Evolutionary conservation across 2,797 vertebrate species (phyloP).

Genomic region (Pipistrellus pygmaeus): DNA sequence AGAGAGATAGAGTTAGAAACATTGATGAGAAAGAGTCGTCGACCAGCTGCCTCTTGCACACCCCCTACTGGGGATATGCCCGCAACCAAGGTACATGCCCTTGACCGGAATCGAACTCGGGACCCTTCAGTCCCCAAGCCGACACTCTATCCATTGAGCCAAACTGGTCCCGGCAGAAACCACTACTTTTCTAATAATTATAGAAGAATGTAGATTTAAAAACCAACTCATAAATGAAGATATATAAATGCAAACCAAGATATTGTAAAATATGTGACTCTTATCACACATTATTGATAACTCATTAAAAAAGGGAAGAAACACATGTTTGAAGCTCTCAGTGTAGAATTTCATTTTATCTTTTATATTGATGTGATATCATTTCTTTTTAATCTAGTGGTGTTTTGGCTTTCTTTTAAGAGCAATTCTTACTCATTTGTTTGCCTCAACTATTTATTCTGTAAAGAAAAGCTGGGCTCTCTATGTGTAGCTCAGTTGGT

Average conservation of each 20-base stretch:
- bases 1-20: too few species aligned
- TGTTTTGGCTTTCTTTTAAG: neutral
- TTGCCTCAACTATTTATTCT: conserved; percentile 3
- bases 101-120: too few species aligned
- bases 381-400: neutral
- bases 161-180: too few species aligned
- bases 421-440: neutral
- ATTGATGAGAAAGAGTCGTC: too few species aligned
- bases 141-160: too few species aligned
- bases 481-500: neutral
- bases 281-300: neutral
- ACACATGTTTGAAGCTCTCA: neutral
- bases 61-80: too few species aligned
- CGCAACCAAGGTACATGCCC: too few species aligned
- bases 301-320: conserved; percentile 33
- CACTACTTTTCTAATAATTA: conserved; percentile 15
- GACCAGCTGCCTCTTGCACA: too few species aligned
- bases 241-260: neutral
- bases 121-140: too few species aligned
- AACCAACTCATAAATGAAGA: neutral
- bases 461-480: neutral
- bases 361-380: neutral
- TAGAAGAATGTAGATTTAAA: neutral
- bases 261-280: neutral
- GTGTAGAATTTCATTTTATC: conserved; percentile 1